Evolutionary conservation across 1,140 invertebrate genomes (phyloP).

Genomic region (Lerema accius): DNA sequence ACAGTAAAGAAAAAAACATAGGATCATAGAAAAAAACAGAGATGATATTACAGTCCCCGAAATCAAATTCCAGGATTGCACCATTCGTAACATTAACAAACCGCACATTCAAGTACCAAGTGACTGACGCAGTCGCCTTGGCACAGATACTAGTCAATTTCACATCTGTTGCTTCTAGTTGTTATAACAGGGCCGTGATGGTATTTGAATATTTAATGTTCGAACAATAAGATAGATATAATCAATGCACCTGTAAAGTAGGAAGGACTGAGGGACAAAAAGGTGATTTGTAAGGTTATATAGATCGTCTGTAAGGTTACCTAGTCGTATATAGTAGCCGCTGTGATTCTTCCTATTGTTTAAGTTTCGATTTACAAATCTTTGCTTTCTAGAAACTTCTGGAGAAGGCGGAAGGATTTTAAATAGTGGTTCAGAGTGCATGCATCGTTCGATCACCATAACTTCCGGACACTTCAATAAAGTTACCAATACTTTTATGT

Average conservation of each 20-base stretch:
- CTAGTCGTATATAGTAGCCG: no score
- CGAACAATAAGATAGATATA: constrained; percentile 14
- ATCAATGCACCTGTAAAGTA: constrained; percentile 12
- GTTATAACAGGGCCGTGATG: constrained; percentile 30
- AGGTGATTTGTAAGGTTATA: background rate
- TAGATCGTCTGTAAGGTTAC: no score
- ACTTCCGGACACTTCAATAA: no score
- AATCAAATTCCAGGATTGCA: background rate
- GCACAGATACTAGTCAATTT: constrained; percentile 30
- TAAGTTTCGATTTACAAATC: no score
- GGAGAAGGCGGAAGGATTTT: no score
- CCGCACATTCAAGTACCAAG: constrained; percentile 7
- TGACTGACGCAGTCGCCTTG: constrained; percentile 28
- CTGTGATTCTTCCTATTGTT: no score
- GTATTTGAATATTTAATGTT: constrained; percentile 24
- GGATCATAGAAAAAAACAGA: no score
- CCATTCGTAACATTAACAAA: background rate
- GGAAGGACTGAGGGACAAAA: constrained; percentile 15
- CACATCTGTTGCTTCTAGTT: constrained; percentile 20
- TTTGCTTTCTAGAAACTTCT: no score
- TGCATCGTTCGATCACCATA: no score
- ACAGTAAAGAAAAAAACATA: no score
- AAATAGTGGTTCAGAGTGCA: no score
- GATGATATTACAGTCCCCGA: background rate
- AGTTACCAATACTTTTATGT: no score